Percentiles rank a stretch among this genome's conserved stretches.
Evolutionary conservation across 1,140 invertebrate genomes (phyloP).

Genomic region (Papilio aristodemus): DNA sequence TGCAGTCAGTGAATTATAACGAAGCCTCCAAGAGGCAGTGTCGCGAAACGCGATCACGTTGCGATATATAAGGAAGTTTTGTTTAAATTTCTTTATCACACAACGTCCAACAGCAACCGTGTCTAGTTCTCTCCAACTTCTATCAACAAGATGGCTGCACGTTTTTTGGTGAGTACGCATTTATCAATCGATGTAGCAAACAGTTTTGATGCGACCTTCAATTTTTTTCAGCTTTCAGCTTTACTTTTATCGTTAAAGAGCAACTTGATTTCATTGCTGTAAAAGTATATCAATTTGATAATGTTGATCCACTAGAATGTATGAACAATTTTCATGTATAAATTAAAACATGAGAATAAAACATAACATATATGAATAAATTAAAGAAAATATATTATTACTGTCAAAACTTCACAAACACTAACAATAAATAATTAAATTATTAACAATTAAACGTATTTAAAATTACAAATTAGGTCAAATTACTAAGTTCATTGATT

Average conservation of each 20-base stretch:
- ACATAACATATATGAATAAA: too few relatives aligned
- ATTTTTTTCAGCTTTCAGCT: slow-evolving; percentile 26
- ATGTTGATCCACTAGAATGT: neutral
- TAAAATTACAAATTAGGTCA: too few relatives aligned
- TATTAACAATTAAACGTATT: too few relatives aligned
- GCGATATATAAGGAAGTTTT: slow-evolving; percentile 78
- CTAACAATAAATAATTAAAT: too few relatives aligned
- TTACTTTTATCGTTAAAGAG: slow-evolving; percentile 4
- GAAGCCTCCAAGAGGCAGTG: slow-evolving; percentile 63
- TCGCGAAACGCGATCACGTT: slow-evolving; percentile 77
- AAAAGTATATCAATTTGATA: neutral
- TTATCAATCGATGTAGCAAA: slow-evolving; percentile 27
- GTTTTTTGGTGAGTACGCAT: slow-evolving; percentile 65
- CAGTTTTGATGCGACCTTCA: slow-evolving; percentile 24
- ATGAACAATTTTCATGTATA: neutral
- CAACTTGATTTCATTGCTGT: neutral
- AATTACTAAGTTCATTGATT: too few relatives aligned
- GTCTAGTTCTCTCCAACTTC: slow-evolving; percentile 49
- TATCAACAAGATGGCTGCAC: slow-evolving; percentile 59
- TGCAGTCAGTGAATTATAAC: slow-evolving; percentile 45
- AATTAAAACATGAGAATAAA: too few relatives aligned
- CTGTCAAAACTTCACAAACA: too few relatives aligned
- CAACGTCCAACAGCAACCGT: slow-evolving; percentile 57
- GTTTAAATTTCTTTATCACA: slow-evolving; percentile 78
- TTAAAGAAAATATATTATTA: too few relatives aligned